These are phyloP conservation scores for Arenaria interpres DNA, from an alignment of 2,113 vertebrate species.

Conservation along the genomic window DNA sequence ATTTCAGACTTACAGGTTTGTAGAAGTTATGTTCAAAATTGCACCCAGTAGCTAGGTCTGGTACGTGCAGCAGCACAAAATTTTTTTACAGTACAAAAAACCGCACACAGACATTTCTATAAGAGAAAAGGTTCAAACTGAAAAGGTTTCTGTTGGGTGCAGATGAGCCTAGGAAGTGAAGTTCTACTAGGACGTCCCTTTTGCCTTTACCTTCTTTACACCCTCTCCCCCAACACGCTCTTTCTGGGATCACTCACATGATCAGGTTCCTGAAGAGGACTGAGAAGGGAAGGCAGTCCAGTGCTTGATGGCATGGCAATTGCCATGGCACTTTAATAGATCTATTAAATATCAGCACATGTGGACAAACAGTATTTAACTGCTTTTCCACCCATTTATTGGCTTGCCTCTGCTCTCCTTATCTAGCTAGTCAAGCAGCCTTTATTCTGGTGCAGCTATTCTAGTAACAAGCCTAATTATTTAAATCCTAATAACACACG, in stretches of 20 bases:
- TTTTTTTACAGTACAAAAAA: background rate
- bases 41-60: background rate
- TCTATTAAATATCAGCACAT: background rate
- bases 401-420: background rate
- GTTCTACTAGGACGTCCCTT: background rate
- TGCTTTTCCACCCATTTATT: background rate
- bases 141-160: background rate
- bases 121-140: background rate
- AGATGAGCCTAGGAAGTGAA: background rate
- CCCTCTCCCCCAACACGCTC: background rate
- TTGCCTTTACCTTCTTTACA: background rate
- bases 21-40: background rate
- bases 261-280: background rate
- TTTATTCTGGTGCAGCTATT: background rate
- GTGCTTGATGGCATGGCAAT: background rate
- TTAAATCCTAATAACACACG: background rate
- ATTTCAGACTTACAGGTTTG: background rate
- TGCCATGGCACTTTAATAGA: background rate
- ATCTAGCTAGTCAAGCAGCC: background rate
- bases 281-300: background rate
- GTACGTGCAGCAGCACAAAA: background rate
- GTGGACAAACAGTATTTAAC: background rate
- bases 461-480: background rate
- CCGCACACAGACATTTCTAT: background rate
- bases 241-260: background rate